Evolutionary conservation across 2,888 invertebrate species (phyloP).

Genomic region (Galerucella nymphaeae): DNA sequence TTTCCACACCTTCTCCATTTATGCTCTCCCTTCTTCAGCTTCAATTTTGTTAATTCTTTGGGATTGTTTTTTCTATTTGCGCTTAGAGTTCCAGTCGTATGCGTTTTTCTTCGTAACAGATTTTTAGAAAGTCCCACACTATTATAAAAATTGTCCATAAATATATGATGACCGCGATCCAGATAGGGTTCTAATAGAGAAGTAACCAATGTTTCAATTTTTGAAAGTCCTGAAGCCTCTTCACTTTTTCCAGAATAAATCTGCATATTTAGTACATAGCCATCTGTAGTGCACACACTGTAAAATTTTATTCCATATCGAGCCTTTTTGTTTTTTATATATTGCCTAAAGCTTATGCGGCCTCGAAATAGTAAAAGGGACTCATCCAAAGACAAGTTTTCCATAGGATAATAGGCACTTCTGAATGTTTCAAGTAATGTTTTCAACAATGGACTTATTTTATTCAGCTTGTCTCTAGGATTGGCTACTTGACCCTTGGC

Average conservation of each 20-base stretch:
- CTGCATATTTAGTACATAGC: constrained; percentile 46
- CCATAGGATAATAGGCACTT: not conserved
- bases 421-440: constrained; percentile 27
- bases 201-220: constrained; percentile 25
- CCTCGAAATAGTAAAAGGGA: not conserved
- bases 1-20: constrained; percentile 31
- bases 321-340: constrained; percentile 2
- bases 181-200: constrained; percentile 25
- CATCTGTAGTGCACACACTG: constrained; percentile 45
- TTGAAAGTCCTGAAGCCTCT: constrained; percentile 22
- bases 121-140: constrained; percentile 34
- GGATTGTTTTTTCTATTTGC: constrained; percentile 39
- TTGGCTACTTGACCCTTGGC: constrained; percentile 14
- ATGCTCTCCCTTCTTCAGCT: constrained; percentile 36
- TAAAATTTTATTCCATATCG: constrained; percentile 50
- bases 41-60: constrained; percentile 29
- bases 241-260: constrained; percentile 46
- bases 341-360: not conserved
- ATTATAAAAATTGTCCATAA: constrained; percentile 3
- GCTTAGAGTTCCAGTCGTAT: constrained; percentile 39
- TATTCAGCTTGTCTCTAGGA: constrained; percentile 11
- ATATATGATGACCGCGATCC: constrained; percentile 4
- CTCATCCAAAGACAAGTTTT: constrained; percentile 1
- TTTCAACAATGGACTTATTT: constrained; percentile 21
- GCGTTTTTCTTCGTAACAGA: constrained; percentile 34